phyloP scores from a whole-genome alignment of 2,113 vertebrate species.

The Alouatta palliata region DNA sequence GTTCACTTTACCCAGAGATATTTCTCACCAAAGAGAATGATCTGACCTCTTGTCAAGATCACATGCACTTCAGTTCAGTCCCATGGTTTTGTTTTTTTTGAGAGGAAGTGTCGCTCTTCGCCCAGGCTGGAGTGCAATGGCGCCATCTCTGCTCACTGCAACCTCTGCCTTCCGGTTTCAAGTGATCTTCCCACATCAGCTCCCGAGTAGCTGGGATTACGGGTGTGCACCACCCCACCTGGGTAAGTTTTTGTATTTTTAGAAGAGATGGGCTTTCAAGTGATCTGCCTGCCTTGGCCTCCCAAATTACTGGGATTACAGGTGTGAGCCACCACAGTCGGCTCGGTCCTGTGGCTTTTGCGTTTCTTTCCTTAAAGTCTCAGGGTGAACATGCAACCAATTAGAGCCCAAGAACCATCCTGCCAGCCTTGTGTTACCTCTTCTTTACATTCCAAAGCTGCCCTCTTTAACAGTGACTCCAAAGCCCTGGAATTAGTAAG shows the following conservation, averaged over 20 bases:
- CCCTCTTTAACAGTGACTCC: neutral
- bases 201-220: too few relatives aligned
- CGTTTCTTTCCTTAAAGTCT: neutral
- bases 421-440: neutral
- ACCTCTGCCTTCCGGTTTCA: too few relatives aligned
- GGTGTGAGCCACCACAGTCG: too few relatives aligned
- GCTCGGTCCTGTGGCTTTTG: neutral
- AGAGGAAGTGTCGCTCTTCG: accelerated
- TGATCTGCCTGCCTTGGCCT: too few relatives aligned
- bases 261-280: too few relatives aligned
- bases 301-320: too few relatives aligned
- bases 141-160: too few relatives aligned
- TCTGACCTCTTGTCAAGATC: neutral
- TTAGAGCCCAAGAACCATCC: neutral
- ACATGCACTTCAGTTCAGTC: neutral
- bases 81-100: neutral
- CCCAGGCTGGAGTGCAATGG: too few relatives aligned
- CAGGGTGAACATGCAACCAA: neutral
- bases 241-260: too few relatives aligned
- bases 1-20: neutral
- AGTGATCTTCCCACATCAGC: too few relatives aligned
- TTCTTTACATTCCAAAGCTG: neutral
- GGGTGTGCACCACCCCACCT: too few relatives aligned
- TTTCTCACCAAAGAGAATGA: neutral
- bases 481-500: neutral